Evolutionary conservation across 2,888 invertebrate species (phyloP), one percentile per base, ranked within the genome.

Genomic region (Amiota minor): DNA sequence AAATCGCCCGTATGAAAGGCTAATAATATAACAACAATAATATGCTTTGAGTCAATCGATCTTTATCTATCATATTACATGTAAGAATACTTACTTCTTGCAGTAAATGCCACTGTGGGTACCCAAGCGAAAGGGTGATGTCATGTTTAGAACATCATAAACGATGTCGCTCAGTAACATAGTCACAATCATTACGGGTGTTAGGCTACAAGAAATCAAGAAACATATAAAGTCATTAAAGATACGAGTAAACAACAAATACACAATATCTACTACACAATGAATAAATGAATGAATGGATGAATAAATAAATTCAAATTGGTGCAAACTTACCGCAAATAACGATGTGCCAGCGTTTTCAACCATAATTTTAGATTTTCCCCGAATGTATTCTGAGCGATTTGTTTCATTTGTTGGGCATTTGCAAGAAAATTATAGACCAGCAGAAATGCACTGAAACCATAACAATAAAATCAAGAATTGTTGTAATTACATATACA

Each of bases 401-500:
- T 86, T 11, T 71, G 68, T 18, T 83, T 74, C 18, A 81, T 70
- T 56, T 79, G 78, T 9, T 74, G 74, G 14, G 73, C 62, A 73
- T 85, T 85, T 1, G 81, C 81, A n/a, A 88, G 75, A 69, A 88
- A 86, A 70, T 87, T 86, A 69, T 82, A 83, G 23, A 82, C 81
- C 46, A 87, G 67, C 23, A 88, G 75, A 65, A 87, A 83, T 0
- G 84, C 84, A 68, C 87, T 88, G 71, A 12, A 74, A 71, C 20
- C 8, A 46, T 6, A n/a, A 68, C 59, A 20, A 9, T 59, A 16
- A 6, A 56, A 45, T 3, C 2, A 14, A 69, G 6, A 4, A 18
- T 6, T 35, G 35, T 35, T 35, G 35, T 35, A 35, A 35, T 23
- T 18, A 45, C 2, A 9, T 23, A 46, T 20, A 53, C 12, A 20